A percentile compares a stretch with the other conserved stretches of the same genome.
Conservation (phyloP, 2,797 vertebrate genomes). For the Morelia viridis region DNA sequence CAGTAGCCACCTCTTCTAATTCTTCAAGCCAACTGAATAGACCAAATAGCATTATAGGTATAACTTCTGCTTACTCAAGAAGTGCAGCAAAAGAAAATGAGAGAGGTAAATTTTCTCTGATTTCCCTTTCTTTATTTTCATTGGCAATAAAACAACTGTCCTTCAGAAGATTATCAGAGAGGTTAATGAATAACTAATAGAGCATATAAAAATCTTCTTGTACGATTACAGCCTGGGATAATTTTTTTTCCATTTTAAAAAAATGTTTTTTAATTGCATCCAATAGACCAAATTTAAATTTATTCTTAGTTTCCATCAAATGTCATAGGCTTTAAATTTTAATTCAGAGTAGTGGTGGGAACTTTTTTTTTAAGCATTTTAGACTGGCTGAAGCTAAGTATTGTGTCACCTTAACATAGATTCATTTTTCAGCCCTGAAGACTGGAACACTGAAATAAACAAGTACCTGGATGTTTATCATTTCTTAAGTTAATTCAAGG, state of each 20-base stretch:
- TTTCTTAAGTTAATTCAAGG: conserved; percentile 42
- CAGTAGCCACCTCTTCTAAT: conserved; percentile 79
- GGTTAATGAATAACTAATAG: not conserved
- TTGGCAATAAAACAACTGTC: not conserved
- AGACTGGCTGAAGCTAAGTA: conserved; percentile 15
- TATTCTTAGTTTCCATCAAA: conserved; percentile 4
- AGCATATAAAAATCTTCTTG: not conserved
- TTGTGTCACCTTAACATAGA: conserved; percentile 19
- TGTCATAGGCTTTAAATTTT: not conserved
- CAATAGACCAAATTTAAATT: conserved; percentile 10
- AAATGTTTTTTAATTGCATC: not conserved
- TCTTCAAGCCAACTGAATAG: conserved; percentile 87
- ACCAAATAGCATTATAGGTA: conserved; percentile 93
- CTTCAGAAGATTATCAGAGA: not conserved
- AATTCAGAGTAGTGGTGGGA: not conserved
- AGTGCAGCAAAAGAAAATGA: conserved; percentile 86
- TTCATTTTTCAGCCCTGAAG: conserved; percentile 47
- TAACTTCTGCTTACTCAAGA: conserved; percentile 92
- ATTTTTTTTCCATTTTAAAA: conserved; percentile 25
- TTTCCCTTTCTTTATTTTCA: not conserved
- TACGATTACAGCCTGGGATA: not conserved
- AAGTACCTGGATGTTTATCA: conserved; percentile 34
- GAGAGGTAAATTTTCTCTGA: conserved; percentile 78
- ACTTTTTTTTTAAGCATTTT: not conserved
- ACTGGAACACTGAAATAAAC: conserved; percentile 7